Conservation (phyloP, 2,113 vertebrate genomes). For the Phaethon lepturus region DNA sequence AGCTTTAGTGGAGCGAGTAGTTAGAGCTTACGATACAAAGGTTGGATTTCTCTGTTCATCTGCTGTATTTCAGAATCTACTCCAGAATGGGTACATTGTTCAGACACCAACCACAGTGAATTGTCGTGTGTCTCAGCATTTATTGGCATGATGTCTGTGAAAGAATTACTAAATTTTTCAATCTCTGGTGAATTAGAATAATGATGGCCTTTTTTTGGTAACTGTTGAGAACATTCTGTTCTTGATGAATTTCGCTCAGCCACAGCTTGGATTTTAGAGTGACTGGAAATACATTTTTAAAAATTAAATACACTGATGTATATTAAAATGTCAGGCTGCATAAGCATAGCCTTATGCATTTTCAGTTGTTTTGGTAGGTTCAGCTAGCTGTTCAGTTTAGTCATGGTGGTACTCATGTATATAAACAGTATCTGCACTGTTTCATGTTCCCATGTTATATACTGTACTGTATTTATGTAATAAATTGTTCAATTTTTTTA, state of each 20-base stretch:
- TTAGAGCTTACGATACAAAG: rapidly evolving
- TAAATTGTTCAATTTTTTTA: background rate
- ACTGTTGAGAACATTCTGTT: slow-evolving; percentile 3
- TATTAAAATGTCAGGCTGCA: background rate
- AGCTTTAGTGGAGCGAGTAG: background rate
- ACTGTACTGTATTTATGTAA: background rate
- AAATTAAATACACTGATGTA: background rate
- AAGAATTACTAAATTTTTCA: background rate
- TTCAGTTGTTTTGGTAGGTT: background rate
- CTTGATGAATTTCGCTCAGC: background rate
- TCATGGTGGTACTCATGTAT: background rate
- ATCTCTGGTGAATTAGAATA: background rate
- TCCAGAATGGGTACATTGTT: background rate
- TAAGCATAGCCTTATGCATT: background rate
- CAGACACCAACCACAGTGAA: background rate
- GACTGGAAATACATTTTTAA: background rate
- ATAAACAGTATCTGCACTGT: background rate
- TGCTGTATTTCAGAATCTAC: background rate
- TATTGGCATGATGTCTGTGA: background rate
- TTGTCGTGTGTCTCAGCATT: rapidly evolving
- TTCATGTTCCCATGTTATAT: background rate
- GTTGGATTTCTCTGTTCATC: background rate
- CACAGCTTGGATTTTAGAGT: background rate
- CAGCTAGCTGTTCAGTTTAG: background rate
- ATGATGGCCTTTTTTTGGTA: background rate